Percentiles rank a stretch among this genome's conserved stretches.
These are phyloP conservation scores for Girardinichthys multiradiatus DNA, from an alignment of 2,113 vertebrate species.

Conservation along the genomic window DNA sequence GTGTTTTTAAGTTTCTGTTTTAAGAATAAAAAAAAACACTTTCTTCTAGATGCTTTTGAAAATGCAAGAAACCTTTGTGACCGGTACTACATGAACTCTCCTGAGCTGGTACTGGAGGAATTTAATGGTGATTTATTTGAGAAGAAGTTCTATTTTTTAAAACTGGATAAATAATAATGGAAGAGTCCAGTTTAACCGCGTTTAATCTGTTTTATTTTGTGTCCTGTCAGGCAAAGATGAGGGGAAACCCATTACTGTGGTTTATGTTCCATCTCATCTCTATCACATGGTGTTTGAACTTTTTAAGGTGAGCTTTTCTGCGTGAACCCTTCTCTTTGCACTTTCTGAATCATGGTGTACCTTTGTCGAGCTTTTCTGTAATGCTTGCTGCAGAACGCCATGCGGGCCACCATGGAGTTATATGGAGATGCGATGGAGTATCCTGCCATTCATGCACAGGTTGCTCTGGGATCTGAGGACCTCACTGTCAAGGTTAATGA, in stretches of 20 bases:
- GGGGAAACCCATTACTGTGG: constrained; percentile 87
- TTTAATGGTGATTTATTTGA: constrained; percentile 83
- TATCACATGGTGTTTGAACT: constrained; percentile 99
- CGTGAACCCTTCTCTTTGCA: not conserved
- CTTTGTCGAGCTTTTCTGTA: not conserved
- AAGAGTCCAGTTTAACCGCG: not conserved
- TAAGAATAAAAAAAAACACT: constrained; percentile 9
- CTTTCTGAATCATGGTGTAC: not conserved
- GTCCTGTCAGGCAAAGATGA: constrained; percentile 85
- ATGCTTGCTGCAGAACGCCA: constrained; percentile 87
- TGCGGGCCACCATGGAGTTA: constrained; percentile 96
- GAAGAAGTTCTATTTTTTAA: not conserved
- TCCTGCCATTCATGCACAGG: constrained; percentile 85
- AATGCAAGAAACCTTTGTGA: constrained; percentile 95
- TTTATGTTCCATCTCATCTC: constrained; percentile 97
- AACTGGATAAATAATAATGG: not conserved
- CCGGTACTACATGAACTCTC: constrained; percentile 96
- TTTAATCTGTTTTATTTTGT: constrained; percentile 11
- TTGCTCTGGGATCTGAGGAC: constrained; percentile 89
- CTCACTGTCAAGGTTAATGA: constrained; percentile 93
- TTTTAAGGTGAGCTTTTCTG: constrained; percentile 87
- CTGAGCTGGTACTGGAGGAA: constrained; percentile 91
- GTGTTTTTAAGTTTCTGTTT: too few species aligned
- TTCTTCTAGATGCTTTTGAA: constrained; percentile 91
- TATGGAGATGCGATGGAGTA: constrained; percentile 86